Conservation (phyloP, 1,140 invertebrate genomes). For the Zaprionus taronus region DNA sequence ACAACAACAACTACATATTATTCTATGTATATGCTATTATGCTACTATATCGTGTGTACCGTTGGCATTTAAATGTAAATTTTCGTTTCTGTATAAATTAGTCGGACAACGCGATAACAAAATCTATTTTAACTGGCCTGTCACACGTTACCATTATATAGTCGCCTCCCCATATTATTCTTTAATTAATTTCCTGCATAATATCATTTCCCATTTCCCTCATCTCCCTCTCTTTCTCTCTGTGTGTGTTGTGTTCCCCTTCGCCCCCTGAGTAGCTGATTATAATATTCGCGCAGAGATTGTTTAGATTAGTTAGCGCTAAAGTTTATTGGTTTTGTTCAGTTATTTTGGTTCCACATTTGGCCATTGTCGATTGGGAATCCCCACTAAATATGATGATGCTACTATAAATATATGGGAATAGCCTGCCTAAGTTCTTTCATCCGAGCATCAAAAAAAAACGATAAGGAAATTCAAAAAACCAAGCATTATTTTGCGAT, state of each 20-base stretch:
- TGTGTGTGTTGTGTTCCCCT: conserved; percentile 20
- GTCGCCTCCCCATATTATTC: conserved; percentile 64
- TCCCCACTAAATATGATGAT: background rate
- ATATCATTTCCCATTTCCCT: conserved; percentile 46
- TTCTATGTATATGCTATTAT: background rate
- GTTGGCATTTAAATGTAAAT: conserved; percentile 77
- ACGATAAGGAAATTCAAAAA: background rate
- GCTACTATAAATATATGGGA: conserved; percentile 33
- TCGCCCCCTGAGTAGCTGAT: conserved; percentile 42
- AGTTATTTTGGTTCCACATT: conserved; percentile 45
- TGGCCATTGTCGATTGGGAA: conserved; percentile 19
- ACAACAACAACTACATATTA: conserved; percentile 34
- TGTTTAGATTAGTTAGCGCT: conserved; percentile 43
- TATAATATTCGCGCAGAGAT: conserved; percentile 52
- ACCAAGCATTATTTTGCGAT: conserved; percentile 60
- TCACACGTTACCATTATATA: conserved; percentile 41
- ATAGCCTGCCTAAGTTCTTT: conserved; percentile 62
- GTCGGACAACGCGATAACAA: conserved; percentile 47
- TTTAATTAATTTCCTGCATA: conserved; percentile 79
- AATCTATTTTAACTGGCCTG: conserved; percentile 72
- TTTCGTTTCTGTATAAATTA: conserved; percentile 77
- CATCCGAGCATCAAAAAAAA: conserved; percentile 63
- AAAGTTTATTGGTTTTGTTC: conserved; percentile 67
- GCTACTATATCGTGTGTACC: conserved; percentile 34
- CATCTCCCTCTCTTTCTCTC: conserved; percentile 1